A percentile compares a stretch with the other conserved stretches of the same genome.
These are phyloP conservation scores for Cylloceria caligata DNA, from an alignment of 2,888 invertebrate species.

Conservation along the genomic window DNA sequence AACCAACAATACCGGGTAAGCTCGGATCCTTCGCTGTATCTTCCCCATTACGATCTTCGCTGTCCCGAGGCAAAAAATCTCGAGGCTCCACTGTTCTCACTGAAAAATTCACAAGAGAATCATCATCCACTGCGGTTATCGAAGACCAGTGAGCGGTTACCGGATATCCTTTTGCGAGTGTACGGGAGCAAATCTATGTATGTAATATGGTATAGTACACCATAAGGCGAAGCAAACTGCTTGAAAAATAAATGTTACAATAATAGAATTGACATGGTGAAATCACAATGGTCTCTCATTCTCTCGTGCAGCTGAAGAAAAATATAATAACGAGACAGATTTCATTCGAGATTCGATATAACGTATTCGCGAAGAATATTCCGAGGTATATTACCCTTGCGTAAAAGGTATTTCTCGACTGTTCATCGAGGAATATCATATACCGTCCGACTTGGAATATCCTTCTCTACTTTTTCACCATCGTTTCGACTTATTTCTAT, in stretches of 20 bases:
- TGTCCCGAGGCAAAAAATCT: constrained; percentile 54
- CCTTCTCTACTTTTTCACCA: constrained; percentile 48
- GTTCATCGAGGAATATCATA: too few relatives aligned
- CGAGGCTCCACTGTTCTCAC: constrained; percentile 39
- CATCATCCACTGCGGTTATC: constrained; percentile 54
- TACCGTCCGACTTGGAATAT: constrained; percentile 57
- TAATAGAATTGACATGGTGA: constrained; percentile 23
- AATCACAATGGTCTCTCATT: background rate
- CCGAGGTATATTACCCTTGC: constrained; percentile 48
- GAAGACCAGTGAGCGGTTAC: background rate
- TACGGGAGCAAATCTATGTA: background rate
- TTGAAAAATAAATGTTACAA: background rate
- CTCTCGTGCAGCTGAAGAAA: background rate
- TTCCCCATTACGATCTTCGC: constrained; percentile 43
- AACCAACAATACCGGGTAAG: constrained; percentile 60
- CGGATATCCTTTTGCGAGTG: background rate
- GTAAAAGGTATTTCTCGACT: constrained; percentile 24
- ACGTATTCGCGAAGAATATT: constrained; percentile 54
- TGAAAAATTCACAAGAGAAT: constrained; percentile 65
- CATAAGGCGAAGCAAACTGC: constrained; percentile 10
- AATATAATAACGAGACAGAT: constrained; percentile 59
- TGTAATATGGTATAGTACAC: constrained; percentile 10
- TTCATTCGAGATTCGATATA: constrained; percentile 56
- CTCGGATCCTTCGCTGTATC: constrained; percentile 50
- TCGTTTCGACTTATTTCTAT: too few relatives aligned